phyloP scores from a whole-genome alignment of 2,888 invertebrate species.

The Synergus laeviventris region DNA sequence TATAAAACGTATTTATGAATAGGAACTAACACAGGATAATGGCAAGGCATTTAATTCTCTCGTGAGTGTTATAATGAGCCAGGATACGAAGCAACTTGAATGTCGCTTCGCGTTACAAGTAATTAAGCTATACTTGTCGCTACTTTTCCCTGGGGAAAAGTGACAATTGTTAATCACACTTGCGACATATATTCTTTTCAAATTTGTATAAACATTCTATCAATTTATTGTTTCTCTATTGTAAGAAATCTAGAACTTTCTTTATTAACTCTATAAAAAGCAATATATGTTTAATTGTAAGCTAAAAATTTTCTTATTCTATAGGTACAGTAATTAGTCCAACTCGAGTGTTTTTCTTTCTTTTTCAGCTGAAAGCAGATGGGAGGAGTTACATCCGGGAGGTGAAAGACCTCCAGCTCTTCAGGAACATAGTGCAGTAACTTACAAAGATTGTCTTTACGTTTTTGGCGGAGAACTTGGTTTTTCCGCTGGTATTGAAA shows the following conservation, averaged over 20 bases:
- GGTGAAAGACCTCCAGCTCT: conserved; percentile 87
- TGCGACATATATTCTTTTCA: too few relatives aligned
- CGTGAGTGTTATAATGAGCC: neutral
- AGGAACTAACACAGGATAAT: neutral
- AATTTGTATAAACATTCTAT: too few relatives aligned
- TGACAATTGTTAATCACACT: too few relatives aligned
- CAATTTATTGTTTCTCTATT: too few relatives aligned
- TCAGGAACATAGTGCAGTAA: conserved; percentile 91
- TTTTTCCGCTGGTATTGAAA: conserved; percentile 85
- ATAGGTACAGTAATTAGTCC: neutral
- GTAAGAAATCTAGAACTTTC: too few relatives aligned
- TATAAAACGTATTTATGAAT: neutral
- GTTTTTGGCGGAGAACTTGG: conserved; percentile 93
- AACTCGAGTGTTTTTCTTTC: neutral
- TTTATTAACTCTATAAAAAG: neutral
- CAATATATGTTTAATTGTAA: neutral
- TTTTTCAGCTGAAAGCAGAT: conserved; percentile 82
- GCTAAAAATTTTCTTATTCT: neutral
- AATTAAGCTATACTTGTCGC: too few relatives aligned
- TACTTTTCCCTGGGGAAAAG: too few relatives aligned
- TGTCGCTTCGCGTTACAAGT: neutral
- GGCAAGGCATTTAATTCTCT: neutral
- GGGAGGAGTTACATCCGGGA: conserved; percentile 84
- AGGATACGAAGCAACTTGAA: neutral
- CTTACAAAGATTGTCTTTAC: conserved; percentile 85